Conservation (phyloP, 2,113 vertebrate genomes). For the Phaethornis superciliosus region DNA sequence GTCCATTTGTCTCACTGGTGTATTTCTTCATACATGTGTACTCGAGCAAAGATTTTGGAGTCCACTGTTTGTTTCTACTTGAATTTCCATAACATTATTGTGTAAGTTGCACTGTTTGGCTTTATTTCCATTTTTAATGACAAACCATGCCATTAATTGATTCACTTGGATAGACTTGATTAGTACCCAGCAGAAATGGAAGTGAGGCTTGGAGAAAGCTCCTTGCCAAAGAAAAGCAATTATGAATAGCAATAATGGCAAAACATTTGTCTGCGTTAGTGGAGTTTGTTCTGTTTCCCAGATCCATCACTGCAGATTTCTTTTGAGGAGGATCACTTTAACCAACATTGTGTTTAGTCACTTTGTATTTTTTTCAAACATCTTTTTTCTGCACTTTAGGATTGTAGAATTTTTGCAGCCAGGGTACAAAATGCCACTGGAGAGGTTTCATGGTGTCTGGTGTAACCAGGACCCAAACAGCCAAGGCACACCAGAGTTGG, state of each 20-base stretch:
- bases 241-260: background rate
- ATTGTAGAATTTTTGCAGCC: background rate
- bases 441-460: background rate
- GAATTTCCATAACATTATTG: background rate
- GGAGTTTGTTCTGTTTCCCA: background rate
- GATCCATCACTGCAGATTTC: background rate
- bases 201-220: background rate
- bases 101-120: fast-evolving
- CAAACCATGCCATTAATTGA: background rate
- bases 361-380: no score
- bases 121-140: background rate
- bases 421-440: background rate
- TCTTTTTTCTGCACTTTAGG: background rate
- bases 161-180: background rate
- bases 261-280: background rate
- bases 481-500: background rate
- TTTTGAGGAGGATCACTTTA: background rate
- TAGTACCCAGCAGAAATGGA: background rate
- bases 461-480: background rate
- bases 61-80: background rate
- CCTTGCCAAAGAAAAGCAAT: background rate
- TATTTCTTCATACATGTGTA: background rate
- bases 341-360: background rate
- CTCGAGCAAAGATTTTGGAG: background rate
- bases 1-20: background rate